These are phyloP conservation scores for Coccyzus lansbergi DNA, from an alignment of 2,797 vertebrate genomes.

Conservation along the genomic window DNA sequence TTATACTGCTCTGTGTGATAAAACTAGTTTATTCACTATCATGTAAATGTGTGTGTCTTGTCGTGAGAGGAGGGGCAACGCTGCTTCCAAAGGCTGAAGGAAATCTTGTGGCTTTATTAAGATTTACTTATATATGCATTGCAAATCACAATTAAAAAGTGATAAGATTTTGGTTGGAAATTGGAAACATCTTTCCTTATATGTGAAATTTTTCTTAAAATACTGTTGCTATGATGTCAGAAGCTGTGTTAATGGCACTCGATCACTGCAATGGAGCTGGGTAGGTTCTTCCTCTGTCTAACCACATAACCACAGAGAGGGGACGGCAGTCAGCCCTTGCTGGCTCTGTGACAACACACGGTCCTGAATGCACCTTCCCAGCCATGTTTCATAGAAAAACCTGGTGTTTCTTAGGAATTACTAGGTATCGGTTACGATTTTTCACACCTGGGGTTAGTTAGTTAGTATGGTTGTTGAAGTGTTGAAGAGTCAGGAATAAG, in stretches of 20 bases:
- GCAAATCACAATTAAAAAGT: background rate
- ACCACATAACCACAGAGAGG: fast-evolving
- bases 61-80: background rate
- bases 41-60: background rate
- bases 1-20: background rate
- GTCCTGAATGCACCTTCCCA: background rate
- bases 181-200: background rate
- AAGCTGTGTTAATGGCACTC: background rate
- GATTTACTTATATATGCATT: fast-evolving
- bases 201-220: fast-evolving
- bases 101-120: background rate
- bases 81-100: background rate
- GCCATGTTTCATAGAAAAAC: fast-evolving
- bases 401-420: fast-evolving
- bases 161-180: background rate
- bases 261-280: too few relatives aligned
- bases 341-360: fast-evolving
- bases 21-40: background rate
- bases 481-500: too few relatives aligned
- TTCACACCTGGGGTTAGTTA: too few relatives aligned
- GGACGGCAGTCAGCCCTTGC: background rate
- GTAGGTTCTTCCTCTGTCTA: background rate
- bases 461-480: fast-evolving
- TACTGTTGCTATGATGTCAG: fast-evolving
- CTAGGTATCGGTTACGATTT: background rate